phyloP scores from a whole-genome alignment of 1,140 invertebrate species.

The Megalonaias nervosa region DNA sequence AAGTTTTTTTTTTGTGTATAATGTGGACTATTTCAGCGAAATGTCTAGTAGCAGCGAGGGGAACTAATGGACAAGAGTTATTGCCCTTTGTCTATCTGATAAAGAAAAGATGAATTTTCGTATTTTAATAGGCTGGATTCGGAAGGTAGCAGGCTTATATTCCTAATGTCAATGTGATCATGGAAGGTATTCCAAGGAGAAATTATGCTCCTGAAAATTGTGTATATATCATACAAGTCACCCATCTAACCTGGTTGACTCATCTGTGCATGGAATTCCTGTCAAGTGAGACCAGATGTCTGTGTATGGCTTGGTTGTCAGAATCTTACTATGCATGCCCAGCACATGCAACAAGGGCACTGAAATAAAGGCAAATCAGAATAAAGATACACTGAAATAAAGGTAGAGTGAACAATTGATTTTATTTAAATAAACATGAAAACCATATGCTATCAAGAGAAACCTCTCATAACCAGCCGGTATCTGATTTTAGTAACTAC shows the following conservation, averaged over 20 bases:
- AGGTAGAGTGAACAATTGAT: too few relatives aligned
- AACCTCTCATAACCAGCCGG: too few relatives aligned
- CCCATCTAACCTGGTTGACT: conserved; percentile 37
- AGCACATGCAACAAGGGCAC: conserved; percentile 91
- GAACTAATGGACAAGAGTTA: too few relatives aligned
- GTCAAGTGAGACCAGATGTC: conserved; percentile 71
- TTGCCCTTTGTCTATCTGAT: neutral
- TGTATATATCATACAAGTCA: conserved; percentile 8
- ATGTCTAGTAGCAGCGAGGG: too few relatives aligned
- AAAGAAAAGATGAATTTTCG: neutral
- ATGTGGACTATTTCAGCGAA: too few relatives aligned
- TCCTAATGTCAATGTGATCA: too few relatives aligned
- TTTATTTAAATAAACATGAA: too few relatives aligned
- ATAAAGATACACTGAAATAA: too few relatives aligned
- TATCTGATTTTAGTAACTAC: too few relatives aligned
- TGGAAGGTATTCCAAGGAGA: neutral
- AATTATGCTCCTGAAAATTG: neutral
- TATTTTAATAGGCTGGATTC: neutral
- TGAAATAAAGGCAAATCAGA: conserved; percentile 41
- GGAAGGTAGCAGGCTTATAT: too few relatives aligned
- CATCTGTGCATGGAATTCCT: conserved; percentile 53
- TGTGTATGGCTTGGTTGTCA: conserved; percentile 70
- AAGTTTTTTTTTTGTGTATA: too few relatives aligned
- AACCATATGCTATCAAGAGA: too few relatives aligned
- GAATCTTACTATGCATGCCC: conserved; percentile 84